phyloP scores from a whole-genome alignment of 1,140 invertebrate species.

The Anastrepha obliqua region DNA sequence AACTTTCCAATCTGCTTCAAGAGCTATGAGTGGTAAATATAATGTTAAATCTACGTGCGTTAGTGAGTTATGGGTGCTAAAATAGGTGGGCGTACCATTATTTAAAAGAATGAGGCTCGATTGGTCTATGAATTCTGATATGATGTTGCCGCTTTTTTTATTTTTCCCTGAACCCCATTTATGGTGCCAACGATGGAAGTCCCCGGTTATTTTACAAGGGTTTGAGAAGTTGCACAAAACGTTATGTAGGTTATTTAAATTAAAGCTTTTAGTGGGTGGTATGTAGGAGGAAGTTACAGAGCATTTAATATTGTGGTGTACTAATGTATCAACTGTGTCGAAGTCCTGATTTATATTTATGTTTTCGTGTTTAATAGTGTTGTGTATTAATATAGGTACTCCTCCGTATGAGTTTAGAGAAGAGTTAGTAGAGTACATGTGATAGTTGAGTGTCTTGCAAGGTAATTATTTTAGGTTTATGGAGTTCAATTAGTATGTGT shows the following conservation, averaged over 20 bases:
- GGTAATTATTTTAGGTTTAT: too few species aligned
- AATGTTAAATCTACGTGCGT: slow-evolving; percentile 40
- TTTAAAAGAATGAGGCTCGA: slow-evolving; percentile 44
- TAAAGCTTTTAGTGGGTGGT: neutral
- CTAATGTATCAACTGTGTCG: too few species aligned
- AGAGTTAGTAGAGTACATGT: too few species aligned
- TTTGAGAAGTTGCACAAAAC: neutral
- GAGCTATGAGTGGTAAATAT: neutral
- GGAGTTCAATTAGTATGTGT: too few species aligned
- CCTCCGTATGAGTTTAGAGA: too few species aligned
- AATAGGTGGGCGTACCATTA: slow-evolving; percentile 50
- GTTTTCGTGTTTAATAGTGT: too few species aligned
- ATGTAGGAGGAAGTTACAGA: too few species aligned
- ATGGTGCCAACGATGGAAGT: slow-evolving; percentile 53
- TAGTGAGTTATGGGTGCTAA: slow-evolving; percentile 49
- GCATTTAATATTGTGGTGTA: too few species aligned
- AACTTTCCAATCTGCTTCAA: slow-evolving; percentile 17
- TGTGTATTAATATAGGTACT: too few species aligned
- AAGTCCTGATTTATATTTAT: too few species aligned
- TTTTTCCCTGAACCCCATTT: slow-evolving; percentile 44
- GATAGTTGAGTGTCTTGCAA: too few species aligned
- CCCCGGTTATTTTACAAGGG: slow-evolving; percentile 19
- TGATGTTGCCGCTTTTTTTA: slow-evolving; percentile 46
- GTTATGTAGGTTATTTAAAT: neutral
- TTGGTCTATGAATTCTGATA: slow-evolving; percentile 49